Base-by-base conservation (phyloP, 30 jellyfish, hydroid and myxozoan species). In the Rhopilema esculentum region DNA sequence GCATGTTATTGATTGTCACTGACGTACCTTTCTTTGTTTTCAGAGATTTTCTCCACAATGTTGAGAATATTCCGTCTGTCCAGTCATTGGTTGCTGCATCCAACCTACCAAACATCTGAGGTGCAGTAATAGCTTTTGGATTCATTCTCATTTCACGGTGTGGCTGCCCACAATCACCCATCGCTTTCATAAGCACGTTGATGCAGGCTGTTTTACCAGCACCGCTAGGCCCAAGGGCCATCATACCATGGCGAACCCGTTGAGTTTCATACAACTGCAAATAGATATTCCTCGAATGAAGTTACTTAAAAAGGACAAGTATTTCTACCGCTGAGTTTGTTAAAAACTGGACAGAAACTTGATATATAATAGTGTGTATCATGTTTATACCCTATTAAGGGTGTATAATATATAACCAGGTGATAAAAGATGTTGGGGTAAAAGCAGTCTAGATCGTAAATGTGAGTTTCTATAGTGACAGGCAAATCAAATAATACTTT, bases 1-100 rank as follows among this genome's bases (percentile, higher is more conserved):
- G n/a, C n/a, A n/a, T n/a, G n/a, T n/a, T n/a, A n/a, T n/a, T n/a
- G n/a, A n/a, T n/a, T n/a, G n/a, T n/a, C n/a, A n/a, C n/a, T n/a
- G n/a, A n/a, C 48, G 1, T 52, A 88, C 98, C 98, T 66, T 79
- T 82, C 69, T 93, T 93, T 20, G 97, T 84, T 83, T 93, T 93
- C 71, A 93, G 82, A 23, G 98, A 89, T 72, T 93, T 93, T 84
- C 98, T 76, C 98, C 98, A 93, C 75, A 93, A 78, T 8, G 98
- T 93, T 20, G 98, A 93, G 79, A 93, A 93, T 40, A 93, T 93
- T 8, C 98, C 98, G 85, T 93, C 98, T 4, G 98, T 93, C 98
- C 98, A 93, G 83, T 93, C 98, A 78, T 93, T 93, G 32, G 98
- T 93, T 18, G 98, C 93, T 49, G 98, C 98, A 79, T 93, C 98